These are phyloP conservation scores for Rattus norvegicus DNA, from an alignment of 2,113 vertebrate genomes.

Conservation along the genomic window GRCr8 NC_086030.1:5296001-5296500, in stretches of 20 bases:
- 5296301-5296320: no score
- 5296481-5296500: not conserved
- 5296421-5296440: not conserved
- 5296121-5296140: not conserved
- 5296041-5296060: not conserved
- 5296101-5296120: not conserved
- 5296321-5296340: no score
- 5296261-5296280: no score
- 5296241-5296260: fast-evolving
- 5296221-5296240: not conserved
- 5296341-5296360: no score
- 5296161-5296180: not conserved
- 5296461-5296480: not conserved
- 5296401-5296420: not conserved
- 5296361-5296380: fast-evolving
- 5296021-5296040: not conserved
- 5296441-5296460: not conserved
- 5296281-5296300: no score
- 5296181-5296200: not conserved
- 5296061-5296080: not conserved
- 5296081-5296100: not conserved
- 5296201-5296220: no score
- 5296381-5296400: no score
- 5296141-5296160: not conserved
- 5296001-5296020: not conserved